Base-by-base conservation (phyloP, 1,140 invertebrate species). In the Helicoverpa zea region DNA sequence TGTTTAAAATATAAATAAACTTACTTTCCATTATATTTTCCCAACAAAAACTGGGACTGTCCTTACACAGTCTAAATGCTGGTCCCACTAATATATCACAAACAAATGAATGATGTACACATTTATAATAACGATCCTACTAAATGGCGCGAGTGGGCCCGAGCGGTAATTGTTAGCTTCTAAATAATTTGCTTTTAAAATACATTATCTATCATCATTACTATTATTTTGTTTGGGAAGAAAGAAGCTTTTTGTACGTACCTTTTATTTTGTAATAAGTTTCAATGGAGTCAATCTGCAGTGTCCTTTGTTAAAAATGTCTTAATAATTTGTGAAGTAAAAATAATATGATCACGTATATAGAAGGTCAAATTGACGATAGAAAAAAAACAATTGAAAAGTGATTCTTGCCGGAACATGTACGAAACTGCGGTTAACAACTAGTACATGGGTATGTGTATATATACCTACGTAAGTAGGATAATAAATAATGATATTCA, bases 61-160 rank as follows among this genome's bases (percentile, higher is more conserved):
- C 59, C 30, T 0, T 13, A 35, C 0, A n/a, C 13, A 14, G 4
- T 12, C 0, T 14, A 43, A 43, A 3, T 13, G 13, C 14, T 73
- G 14, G 51, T 16, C 29, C 35, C 70, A 16, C 18, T 16, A 35
- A 54, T 7, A 56, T 23, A 73, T 73, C 54, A 73, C 54, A 73
- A 73, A 51, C 54, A 73, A 73, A 73, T 73, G 61, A 73, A 51
- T 23, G 52, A 74, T 74, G 58, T 58, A 74, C n/a, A 43, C 59
- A 66, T 54, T 47, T 74, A 59, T 35, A n/a, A 59, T 59, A 58
- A 74, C 16, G 58, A 74, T 74, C 30, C 14, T 18, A 16, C 52
- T 58, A 74, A 74, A 74, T 74, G 72, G 54, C 43, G 29, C 23
- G 63, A n/a, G 11, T 49, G 12, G 14, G n/a, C 63, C 43, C 7